These are phyloP conservation scores for Lates japonicus DNA, from an alignment of 2,797 vertebrate genomes.

Conservation along the genomic window DNA sequence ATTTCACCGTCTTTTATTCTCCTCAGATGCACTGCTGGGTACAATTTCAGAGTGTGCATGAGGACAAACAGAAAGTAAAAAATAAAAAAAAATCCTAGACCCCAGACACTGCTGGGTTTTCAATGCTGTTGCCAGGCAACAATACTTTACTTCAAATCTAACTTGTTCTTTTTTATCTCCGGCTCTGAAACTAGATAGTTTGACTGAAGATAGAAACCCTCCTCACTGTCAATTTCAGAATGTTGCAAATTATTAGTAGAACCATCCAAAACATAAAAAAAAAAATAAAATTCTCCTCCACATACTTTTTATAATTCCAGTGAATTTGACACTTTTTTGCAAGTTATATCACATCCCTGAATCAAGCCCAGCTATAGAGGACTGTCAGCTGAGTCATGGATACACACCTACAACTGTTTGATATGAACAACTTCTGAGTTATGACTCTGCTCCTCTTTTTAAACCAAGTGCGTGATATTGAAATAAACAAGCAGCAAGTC, in stretches of 20 bases:
- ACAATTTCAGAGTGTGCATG: constrained; percentile 66
- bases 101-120: constrained; percentile 78
- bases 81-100: constrained; percentile 68
- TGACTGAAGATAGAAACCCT: constrained; percentile 46
- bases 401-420: background rate
- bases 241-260: constrained; percentile 5
- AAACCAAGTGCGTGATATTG: background rate
- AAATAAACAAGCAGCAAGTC: constrained; percentile 28
- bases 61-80: constrained; percentile 74
- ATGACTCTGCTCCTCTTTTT: background rate
- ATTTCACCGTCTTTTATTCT: constrained; percentile 10
- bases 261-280: background rate
- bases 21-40: constrained; percentile 47
- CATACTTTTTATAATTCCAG: background rate
- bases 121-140: constrained; percentile 88
- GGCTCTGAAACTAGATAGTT: constrained; percentile 68
- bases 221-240: constrained; percentile 13
- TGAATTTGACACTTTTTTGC: background rate
- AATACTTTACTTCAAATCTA: constrained; percentile 82
- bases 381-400: background rate
- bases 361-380: background rate
- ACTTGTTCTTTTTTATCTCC: constrained; percentile 80
- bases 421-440: background rate
- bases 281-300: background rate
- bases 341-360: background rate